A percentile compares a stretch with the other conserved stretches of the same genome.
Conservation (phyloP, 2,888 invertebrate species). For the Osmoderma eremita region DNA sequence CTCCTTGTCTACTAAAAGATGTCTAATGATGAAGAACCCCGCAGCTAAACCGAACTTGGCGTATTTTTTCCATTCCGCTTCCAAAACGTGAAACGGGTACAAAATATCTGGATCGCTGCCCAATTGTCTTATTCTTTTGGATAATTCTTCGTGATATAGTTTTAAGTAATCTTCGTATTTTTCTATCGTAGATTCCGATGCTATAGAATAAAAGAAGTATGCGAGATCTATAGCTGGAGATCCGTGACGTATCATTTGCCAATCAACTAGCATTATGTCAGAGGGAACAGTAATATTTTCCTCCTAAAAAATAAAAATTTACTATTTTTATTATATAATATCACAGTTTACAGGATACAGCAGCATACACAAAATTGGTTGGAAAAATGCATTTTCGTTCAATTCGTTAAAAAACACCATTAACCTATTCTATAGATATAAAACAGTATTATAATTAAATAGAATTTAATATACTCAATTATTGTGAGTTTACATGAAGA, state of each 20-base stretch:
- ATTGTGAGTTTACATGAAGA: too few species aligned
- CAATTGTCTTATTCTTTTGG: slow-evolving; percentile 15
- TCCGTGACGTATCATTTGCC: slow-evolving; percentile 22
- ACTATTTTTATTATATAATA: neutral
- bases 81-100: slow-evolving; percentile 32
- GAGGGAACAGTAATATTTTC: slow-evolving; percentile 8
- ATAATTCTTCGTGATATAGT: slow-evolving; percentile 21
- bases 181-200: slow-evolving; percentile 26
- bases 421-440: too few species aligned
- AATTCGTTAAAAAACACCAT: too few species aligned
- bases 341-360: neutral
- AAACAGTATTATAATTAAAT: too few species aligned
- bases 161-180: slow-evolving; percentile 27
- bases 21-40: slow-evolving; percentile 13
- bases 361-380: too few species aligned
- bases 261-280: slow-evolving; percentile 36
- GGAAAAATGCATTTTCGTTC: too few species aligned
- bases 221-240: slow-evolving; percentile 34
- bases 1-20: slow-evolving; percentile 2
- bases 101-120: slow-evolving; percentile 35
- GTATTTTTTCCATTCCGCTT: slow-evolving; percentile 34
- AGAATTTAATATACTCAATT: too few species aligned
- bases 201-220: slow-evolving; percentile 38
- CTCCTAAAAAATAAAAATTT: slow-evolving; percentile 2
- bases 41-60: slow-evolving; percentile 20